phyloP scores from a whole-genome alignment of 2,113 vertebrate species.

The Campylorhamphus procurvoides region DNA sequence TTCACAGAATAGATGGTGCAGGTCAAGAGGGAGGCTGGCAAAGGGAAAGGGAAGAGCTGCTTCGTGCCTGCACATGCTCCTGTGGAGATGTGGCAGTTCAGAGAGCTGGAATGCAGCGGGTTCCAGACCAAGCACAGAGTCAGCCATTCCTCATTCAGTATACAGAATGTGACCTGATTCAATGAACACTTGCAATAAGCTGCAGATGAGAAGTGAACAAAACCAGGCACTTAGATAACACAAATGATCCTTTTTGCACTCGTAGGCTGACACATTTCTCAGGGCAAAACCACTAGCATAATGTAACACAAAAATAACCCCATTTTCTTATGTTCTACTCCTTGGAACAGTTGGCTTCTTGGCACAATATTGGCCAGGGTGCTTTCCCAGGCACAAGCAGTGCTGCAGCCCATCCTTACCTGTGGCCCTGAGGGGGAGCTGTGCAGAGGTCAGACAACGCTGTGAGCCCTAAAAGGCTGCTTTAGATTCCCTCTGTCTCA shows the following conservation, averaged over 20 bases:
- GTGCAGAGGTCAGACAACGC: background rate
- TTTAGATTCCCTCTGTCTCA: background rate
- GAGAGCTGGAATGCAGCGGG: background rate
- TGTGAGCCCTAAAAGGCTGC: background rate
- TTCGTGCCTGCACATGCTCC: background rate
- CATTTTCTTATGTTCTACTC: background rate
- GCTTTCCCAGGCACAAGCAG: background rate
- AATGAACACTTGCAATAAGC: background rate
- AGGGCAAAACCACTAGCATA: background rate
- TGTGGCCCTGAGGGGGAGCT: background rate
- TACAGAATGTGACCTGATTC: background rate
- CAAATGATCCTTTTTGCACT: background rate
- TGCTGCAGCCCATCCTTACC: background rate
- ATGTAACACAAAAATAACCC: background rate
- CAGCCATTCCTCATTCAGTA: background rate
- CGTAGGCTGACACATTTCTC: background rate
- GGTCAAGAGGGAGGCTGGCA: background rate
- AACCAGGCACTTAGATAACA: background rate
- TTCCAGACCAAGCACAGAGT: background rate
- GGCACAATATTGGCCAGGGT: background rate
- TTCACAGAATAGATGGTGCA: background rate
- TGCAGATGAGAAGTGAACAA: background rate
- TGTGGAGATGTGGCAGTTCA: background rate
- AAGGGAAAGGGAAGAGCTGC: background rate
- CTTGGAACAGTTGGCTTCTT: background rate